Evolutionary conservation across 2,113 vertebrate genomes (phyloP), one percentile per base, ranked within the genome.

Genomic region (Sinocyclocheilus maitianheensis): DNA sequence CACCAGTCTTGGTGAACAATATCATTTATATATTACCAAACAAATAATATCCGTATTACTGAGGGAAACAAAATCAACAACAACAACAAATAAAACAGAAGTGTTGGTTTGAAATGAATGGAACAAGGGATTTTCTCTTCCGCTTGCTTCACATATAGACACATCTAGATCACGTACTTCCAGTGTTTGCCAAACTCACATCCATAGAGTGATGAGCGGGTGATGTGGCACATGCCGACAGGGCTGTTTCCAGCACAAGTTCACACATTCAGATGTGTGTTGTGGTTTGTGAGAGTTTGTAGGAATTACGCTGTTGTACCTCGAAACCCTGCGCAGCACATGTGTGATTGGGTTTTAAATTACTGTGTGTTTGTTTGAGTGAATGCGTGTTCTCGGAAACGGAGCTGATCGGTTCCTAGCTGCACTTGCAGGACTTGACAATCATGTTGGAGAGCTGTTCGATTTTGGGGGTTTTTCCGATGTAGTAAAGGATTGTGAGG

Each of bases 391-490:
- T 75, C 43, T 20, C 67, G 2, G 81, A 46, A 85, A 58, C 22
- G 58, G 30, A 72, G 81, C 55, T 65, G 74, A 69, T 81, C 81
- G 86, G 75, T 77, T 90, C 94, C 95, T 98, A 99, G 95, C 98
- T 99, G 96, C 98, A 99, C 90, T 99, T 99, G 95, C 98, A 99
- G 86, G 97, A 99, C 91, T 99, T 99, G 82, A 99, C 98, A 3
- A 99, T 97, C 98, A 99, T 99, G 85, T 98, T 99, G 85, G 97
- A 99, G 86, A 99, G 97, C 88, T 99, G 98, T 91, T 99, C 97
- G 0, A 99, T 99, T 95, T 98, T 99, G 83, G 98, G 98, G 51
- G 95, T 97, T 93, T 99, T 99, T 90, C 98, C 98, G 1, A 99
- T 96, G 89, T 97, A 99, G 92, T 99, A 99, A 88, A 99, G 96